Conservation (phyloP, 2,888 invertebrate species). For the Cosmia pyralina region DNA sequence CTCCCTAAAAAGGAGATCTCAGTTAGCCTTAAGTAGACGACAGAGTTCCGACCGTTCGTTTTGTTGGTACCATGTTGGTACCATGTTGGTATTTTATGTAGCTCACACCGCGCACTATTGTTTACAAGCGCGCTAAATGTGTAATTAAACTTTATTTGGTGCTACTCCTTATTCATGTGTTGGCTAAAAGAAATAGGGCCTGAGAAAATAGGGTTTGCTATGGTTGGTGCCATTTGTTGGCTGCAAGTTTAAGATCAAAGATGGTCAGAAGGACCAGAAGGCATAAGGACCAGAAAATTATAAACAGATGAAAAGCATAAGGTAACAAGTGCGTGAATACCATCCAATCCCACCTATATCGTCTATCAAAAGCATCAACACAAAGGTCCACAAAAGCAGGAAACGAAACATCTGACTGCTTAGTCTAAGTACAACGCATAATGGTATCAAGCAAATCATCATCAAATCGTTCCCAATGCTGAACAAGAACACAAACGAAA, state of each 20-base stretch:
- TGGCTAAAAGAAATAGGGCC: slow-evolving; percentile 12
- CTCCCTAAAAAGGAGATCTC: slow-evolving; percentile 86
- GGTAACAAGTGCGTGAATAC: slow-evolving; percentile 3
- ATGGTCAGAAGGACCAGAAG: neutral
- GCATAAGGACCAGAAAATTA: neutral
- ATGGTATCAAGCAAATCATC: slow-evolving; percentile 57
- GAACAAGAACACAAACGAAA: slow-evolving; percentile 64
- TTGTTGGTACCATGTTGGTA: slow-evolving; percentile 73
- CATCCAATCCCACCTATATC: neutral
- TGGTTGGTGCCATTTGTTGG: neutral
- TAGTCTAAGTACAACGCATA: slow-evolving; percentile 50
- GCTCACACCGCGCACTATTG: slow-evolving; percentile 65
- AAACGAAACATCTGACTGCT: slow-evolving; percentile 54
- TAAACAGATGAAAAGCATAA: neutral
- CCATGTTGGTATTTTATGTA: slow-evolving; percentile 68
- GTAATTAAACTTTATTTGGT: slow-evolving; percentile 64
- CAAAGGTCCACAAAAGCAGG: slow-evolving; percentile 46
- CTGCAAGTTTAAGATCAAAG: neutral
- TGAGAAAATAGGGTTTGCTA: neutral
- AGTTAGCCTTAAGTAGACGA: slow-evolving; percentile 81
- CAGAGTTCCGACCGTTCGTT: slow-evolving; percentile 74
- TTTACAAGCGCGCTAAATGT: slow-evolving; percentile 65
- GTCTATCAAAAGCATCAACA: neutral
- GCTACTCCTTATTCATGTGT: slow-evolving; percentile 37
- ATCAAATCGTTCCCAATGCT: slow-evolving; percentile 47